phyloP scores from a whole-genome alignment of 1,140 invertebrate genomes.

The Conopomorpha cramerella region DNA sequence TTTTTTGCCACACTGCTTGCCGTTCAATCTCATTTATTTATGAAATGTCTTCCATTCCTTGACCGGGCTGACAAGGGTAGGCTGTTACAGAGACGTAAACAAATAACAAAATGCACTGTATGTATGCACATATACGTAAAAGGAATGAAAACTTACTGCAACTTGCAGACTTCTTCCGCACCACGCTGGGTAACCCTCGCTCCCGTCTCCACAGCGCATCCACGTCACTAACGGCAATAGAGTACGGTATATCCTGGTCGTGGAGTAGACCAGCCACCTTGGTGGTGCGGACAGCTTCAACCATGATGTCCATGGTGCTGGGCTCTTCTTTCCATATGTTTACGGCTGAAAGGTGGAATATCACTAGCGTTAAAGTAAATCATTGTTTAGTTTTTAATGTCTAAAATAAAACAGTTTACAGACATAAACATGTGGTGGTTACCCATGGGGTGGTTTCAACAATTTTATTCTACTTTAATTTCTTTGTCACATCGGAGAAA shows the following conservation, averaged over 20 bases:
- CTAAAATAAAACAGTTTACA: not conserved
- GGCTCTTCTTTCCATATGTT: constrained; percentile 45
- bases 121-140: no score
- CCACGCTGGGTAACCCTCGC: no score
- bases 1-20: no score
- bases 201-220: constrained; percentile 15
- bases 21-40: no score
- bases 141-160: no score
- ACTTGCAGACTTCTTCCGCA: not conserved
- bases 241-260: constrained; percentile 31
- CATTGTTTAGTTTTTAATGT: not conserved
- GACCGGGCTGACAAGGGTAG: no score
- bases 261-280: constrained; percentile 31
- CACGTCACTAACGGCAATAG: constrained; percentile 28
- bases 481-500: no score
- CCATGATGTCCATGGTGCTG: constrained; percentile 43
- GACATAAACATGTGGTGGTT: not conserved
- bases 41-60: no score
- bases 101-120: no score
- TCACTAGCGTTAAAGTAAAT: not conserved
- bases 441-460: no score
- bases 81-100: no score
- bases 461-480: not conserved
- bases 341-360: constrained; percentile 17
- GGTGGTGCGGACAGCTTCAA: constrained; percentile 18